A percentile compares a stretch with the other conserved stretches of the same genome.
Conservation (phyloP, 2,888 invertebrate species). For the Melieria crassipennis region DNA sequence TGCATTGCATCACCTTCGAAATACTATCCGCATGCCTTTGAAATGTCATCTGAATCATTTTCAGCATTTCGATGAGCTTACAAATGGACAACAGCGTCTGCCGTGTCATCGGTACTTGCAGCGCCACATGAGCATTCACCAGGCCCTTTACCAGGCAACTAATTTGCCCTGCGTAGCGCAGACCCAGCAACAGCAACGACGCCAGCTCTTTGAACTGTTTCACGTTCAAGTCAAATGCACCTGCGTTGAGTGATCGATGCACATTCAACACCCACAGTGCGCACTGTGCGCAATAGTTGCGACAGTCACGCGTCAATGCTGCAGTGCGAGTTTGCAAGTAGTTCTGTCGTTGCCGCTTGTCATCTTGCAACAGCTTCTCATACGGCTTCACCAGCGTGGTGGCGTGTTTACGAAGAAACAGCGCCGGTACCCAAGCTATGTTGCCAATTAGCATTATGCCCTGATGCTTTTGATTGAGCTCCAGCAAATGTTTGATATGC, state of each 20-base stretch:
- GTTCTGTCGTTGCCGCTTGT: conserved; percentile 68
- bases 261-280: conserved; percentile 73
- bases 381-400: conserved; percentile 68
- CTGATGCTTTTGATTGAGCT: conserved; percentile 82
- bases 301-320: conserved; percentile 73
- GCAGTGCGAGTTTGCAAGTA: conserved; percentile 70
- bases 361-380: conserved; percentile 62
- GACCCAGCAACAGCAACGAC: conserved; percentile 66
- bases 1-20: conserved; percentile 77
- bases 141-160: conserved; percentile 70
- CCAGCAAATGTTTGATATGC: conserved; percentile 76
- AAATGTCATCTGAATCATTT: conserved; percentile 78
- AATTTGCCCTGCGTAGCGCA: conserved; percentile 75
- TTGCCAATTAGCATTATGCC: conserved; percentile 83
- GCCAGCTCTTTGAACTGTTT: conserved; percentile 69
- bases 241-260: conserved; percentile 67
- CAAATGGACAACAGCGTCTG: conserved; percentile 79
- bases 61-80: conserved; percentile 82
- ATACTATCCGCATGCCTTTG: conserved; percentile 76
- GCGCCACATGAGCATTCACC: conserved; percentile 75
- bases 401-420: conserved; percentile 77
- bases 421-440: conserved; percentile 85
- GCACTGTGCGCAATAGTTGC: conserved; percentile 66
- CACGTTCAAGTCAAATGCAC: conserved; percentile 67
- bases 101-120: conserved; percentile 82